These are phyloP conservation scores for Chymomyza caudatula DNA, from an alignment of 2,888 invertebrate species.

Conservation along the genomic window DNA sequence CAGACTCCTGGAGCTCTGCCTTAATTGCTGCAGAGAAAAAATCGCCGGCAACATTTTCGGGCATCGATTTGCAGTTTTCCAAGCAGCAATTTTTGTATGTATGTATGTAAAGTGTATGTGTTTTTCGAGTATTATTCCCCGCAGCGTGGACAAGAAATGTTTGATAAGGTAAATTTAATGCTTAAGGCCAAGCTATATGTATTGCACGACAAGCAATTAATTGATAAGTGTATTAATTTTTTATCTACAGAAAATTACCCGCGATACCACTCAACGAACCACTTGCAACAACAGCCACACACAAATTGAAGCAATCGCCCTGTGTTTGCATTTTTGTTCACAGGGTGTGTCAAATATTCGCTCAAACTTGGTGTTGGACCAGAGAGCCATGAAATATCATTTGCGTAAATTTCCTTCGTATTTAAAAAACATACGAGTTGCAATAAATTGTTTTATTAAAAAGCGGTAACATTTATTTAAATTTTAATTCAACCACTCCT, in stretches of 20 bases:
- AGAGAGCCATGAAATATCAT: background rate
- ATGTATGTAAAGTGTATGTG: background rate
- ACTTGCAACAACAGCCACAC: background rate
- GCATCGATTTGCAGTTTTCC: slow-evolving; percentile 36
- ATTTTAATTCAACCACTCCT: slow-evolving; percentile 72
- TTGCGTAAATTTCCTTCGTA: background rate
- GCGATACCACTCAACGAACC: background rate
- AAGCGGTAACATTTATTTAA: slow-evolving; percentile 28
- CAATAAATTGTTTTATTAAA: background rate
- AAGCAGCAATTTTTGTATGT: background rate
- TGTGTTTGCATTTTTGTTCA: background rate
- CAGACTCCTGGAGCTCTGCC: slow-evolving; percentile 19
- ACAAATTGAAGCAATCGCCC: background rate
- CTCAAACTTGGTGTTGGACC: background rate
- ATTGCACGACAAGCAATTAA: background rate
- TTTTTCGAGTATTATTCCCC: slow-evolving; percentile 25
- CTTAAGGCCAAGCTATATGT: slow-evolving; percentile 12
- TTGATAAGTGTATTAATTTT: background rate
- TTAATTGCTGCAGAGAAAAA: slow-evolving; percentile 33
- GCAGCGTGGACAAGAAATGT: slow-evolving; percentile 44
- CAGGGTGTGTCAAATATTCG: background rate
- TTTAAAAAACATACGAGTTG: too few relatives aligned
- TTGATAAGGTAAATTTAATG: slow-evolving; percentile 9
- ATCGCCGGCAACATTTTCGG: slow-evolving; percentile 20
- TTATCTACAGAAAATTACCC: background rate